phyloP scores from a whole-genome alignment of 2,113 vertebrate species.

The Pelobates fuscus region DNA sequence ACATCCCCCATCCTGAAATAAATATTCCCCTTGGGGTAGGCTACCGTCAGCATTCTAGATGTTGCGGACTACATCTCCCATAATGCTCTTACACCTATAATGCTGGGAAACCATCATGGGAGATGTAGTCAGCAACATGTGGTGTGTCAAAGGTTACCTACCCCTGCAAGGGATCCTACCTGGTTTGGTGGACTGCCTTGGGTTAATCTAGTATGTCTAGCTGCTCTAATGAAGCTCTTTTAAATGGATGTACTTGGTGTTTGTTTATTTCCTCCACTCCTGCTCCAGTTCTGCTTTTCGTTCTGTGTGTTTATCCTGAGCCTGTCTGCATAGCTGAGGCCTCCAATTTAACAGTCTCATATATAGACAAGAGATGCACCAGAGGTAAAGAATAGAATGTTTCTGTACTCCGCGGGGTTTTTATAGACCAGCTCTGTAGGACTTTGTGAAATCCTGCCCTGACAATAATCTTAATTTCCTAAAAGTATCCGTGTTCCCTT shows the following conservation, averaged over 20 bases:
- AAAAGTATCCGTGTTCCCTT: too few relatives aligned
- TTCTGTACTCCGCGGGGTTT: neutral
- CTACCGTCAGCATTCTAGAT: too few relatives aligned
- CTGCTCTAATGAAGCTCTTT: neutral
- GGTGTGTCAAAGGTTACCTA: too few relatives aligned
- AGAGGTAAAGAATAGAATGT: constrained; percentile 30
- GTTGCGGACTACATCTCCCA: too few relatives aligned
- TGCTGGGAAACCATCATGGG: too few relatives aligned
- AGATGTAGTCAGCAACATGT: too few relatives aligned
- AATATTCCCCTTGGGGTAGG: too few relatives aligned
- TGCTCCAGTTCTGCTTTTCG: constrained; percentile 21
- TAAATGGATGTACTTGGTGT: neutral
- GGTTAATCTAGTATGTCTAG: neutral
- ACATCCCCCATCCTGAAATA: too few relatives aligned
- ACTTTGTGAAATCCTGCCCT: neutral
- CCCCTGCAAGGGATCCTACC: too few relatives aligned
- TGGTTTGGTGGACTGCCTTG: too few relatives aligned
- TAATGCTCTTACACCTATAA: too few relatives aligned
- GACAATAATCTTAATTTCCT: too few relatives aligned
- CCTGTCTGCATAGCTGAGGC: constrained; percentile 10
- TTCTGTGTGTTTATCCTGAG: constrained; percentile 33
- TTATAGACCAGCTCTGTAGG: constrained; percentile 5
- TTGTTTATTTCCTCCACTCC: constrained; percentile 7
- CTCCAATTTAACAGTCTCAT: constrained; percentile 21
- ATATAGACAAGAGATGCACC: constrained; percentile 36